Conservation (phyloP, 2,113 vertebrate genomes). For the Scophthalmus maximus region DNA sequence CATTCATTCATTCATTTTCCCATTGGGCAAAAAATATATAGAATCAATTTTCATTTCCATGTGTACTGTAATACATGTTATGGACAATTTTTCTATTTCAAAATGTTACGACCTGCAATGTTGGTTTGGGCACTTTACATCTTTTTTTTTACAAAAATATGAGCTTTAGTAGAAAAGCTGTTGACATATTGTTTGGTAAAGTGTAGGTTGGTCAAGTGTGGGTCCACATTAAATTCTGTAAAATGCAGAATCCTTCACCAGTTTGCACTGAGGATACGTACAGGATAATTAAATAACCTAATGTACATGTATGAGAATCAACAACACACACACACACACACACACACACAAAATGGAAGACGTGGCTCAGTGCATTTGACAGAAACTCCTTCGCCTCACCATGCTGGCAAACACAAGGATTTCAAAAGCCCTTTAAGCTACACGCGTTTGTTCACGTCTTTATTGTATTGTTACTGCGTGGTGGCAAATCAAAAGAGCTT, state of each 20-base stretch:
- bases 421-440: slow-evolving; percentile 62
- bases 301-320: slow-evolving; percentile 29
- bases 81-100: slow-evolving; percentile 42
- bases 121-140: slow-evolving; percentile 40
- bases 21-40: slow-evolving; percentile 69
- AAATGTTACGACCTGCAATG: slow-evolving; percentile 48
- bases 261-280: slow-evolving; percentile 37
- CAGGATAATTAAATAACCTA: slow-evolving; percentile 60
- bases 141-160: slow-evolving; percentile 78
- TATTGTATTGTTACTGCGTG: not conserved
- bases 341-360: slow-evolving; percentile 55
- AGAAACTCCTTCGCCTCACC: slow-evolving; percentile 31
- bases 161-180: slow-evolving; percentile 79
- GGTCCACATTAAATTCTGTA: slow-evolving; percentile 54
- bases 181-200: slow-evolving; percentile 34
- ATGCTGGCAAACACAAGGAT: slow-evolving; percentile 23
- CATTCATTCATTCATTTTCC: slow-evolving; percentile 49
- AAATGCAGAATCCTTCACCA: slow-evolving; percentile 41
- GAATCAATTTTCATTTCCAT: slow-evolving; percentile 30
- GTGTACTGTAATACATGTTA: slow-evolving; percentile 51
- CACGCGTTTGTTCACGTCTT: slow-evolving; percentile 18
- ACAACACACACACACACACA: slow-evolving; percentile 1
- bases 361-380: slow-evolving; percentile 72
- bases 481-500: slow-evolving; percentile 30
- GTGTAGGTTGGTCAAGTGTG: slow-evolving; percentile 6